These are phyloP conservation scores for Strix aluco DNA, from an alignment of 2,113 vertebrate species.

Conservation along the genomic window DNA sequence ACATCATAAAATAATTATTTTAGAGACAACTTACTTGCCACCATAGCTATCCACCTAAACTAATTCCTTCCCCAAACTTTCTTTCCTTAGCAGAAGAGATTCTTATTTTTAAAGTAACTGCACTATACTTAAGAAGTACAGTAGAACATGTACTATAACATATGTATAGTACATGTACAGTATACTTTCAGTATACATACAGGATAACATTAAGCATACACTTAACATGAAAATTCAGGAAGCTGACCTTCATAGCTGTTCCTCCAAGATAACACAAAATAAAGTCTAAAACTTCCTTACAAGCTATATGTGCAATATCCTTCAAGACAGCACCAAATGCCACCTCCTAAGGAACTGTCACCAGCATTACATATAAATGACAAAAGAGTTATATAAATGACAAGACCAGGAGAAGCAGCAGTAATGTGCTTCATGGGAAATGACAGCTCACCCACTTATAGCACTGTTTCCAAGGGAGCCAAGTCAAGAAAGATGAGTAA, in stretches of 20 bases:
- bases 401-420: background rate
- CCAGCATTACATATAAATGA: background rate
- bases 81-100: background rate
- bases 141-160: background rate
- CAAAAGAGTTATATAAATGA: background rate
- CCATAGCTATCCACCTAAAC: background rate
- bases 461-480: background rate
- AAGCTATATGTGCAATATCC: background rate
- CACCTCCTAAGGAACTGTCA: background rate
- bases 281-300: background rate
- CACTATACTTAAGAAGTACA: background rate
- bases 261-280: background rate
- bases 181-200: background rate
- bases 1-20: background rate
- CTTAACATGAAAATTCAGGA: background rate
- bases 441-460: background rate
- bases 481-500: slow-evolving; percentile 1
- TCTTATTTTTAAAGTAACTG: background rate
- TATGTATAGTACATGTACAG: background rate
- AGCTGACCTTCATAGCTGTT: background rate
- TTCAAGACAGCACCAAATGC: background rate
- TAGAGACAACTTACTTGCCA: background rate
- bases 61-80: background rate
- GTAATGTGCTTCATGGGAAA: background rate
- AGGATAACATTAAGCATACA: background rate